These are phyloP conservation scores for Caenorhabditis plicata DNA, from an alignment of 2,888 invertebrate species.

Conservation along the genomic window DNA sequence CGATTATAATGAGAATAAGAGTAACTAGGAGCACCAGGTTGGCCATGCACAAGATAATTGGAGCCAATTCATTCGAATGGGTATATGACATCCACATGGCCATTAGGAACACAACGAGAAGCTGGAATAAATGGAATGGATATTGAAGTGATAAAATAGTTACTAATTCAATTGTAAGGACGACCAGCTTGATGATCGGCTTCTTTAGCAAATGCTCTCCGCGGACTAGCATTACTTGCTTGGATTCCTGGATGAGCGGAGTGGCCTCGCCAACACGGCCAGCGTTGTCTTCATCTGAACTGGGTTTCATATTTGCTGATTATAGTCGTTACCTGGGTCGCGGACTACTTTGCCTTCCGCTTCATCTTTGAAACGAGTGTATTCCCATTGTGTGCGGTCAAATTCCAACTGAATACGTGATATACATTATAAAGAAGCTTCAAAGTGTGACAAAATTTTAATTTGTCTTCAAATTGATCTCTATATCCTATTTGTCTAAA, in stretches of 20 bases:
- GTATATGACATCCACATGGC: slow-evolving; percentile 7
- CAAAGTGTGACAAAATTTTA: too few relatives aligned
- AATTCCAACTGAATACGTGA: slow-evolving; percentile 13
- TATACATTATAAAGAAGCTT: too few relatives aligned
- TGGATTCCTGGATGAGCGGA: slow-evolving; percentile 22
- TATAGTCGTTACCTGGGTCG: slow-evolving; percentile 8
- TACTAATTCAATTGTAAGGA: slow-evolving; percentile 13
- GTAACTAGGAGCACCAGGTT: slow-evolving; percentile 20
- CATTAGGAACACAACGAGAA: slow-evolving; percentile 6
- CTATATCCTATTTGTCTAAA: too few relatives aligned
- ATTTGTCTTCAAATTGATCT: too few relatives aligned
- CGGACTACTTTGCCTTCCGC: slow-evolving; percentile 2
- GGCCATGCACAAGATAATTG: slow-evolving; percentile 15
- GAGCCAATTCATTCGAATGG: slow-evolving; percentile 7
- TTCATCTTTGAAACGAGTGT: slow-evolving; percentile 23
- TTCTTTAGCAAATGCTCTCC: slow-evolving; percentile 29
- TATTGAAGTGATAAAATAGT: not conserved
- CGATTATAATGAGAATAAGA: slow-evolving; percentile 8
- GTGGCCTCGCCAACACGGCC: slow-evolving; percentile 17
- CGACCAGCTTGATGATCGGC: slow-evolving; percentile 11
- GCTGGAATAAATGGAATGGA: slow-evolving; percentile 7
- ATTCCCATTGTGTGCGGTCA: slow-evolving; percentile 38
- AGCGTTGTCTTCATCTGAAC: too few relatives aligned
- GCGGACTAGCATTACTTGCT: slow-evolving; percentile 19
- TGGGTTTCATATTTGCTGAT: not conserved